Conservation (phyloP, 2,113 vertebrate species). For the Miniopterus natalensis region DNA sequence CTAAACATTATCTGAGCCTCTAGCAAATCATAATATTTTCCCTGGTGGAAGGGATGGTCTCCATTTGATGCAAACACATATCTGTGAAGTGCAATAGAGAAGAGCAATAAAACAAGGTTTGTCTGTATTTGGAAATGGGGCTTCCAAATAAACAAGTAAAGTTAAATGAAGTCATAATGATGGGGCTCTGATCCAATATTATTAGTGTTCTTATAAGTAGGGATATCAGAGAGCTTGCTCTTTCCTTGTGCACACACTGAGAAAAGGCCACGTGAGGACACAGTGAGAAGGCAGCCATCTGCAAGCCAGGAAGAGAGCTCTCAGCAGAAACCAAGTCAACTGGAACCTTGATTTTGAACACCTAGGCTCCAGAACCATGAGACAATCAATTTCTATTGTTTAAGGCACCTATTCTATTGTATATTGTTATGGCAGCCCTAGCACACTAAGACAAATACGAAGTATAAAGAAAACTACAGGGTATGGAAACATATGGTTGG, state of each 20-base stretch:
- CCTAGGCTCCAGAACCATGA: background rate
- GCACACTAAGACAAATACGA: background rate
- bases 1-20: background rate
- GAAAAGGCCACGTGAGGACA: background rate
- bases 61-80: background rate
- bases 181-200: background rate
- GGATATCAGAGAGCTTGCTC: background rate
- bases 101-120: background rate
- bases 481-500: background rate
- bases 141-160: background rate
- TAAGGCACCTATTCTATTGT: background rate
- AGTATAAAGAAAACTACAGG: background rate
- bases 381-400: background rate
- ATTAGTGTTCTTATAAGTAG: background rate
- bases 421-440: background rate
- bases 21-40: background rate
- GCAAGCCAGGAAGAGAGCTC: background rate
- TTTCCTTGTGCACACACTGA: background rate
- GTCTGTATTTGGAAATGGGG: background rate
- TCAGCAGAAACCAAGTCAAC: background rate
- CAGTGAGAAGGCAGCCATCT: background rate
- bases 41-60: background rate
- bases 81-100: background rate
- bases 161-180: background rate
- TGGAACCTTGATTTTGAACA: background rate